phyloP scores from a whole-genome alignment of 2,888 invertebrate genomes.

The Drosophila austrosaltans region DNA sequence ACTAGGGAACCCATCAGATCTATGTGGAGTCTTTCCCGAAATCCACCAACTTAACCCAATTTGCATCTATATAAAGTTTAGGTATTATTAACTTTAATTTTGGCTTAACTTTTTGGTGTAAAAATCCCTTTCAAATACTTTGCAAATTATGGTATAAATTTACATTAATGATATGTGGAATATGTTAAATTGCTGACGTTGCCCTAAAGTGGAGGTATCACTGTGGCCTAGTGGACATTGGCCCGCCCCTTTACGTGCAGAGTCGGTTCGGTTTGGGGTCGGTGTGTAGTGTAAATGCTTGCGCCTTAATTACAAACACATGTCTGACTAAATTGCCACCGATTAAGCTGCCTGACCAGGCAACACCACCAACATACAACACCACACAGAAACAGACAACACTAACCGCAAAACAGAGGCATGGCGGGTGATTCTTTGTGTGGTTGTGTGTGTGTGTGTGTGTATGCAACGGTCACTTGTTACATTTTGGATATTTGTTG shows the following conservation, averaged over 20 bases:
- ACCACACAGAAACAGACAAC: neutral
- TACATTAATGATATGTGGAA: neutral
- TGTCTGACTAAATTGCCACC: constrained; percentile 57
- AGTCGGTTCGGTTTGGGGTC: neutral
- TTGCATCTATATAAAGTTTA: too few species aligned
- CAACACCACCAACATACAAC: constrained; percentile 5
- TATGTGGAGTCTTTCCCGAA: too few species aligned
- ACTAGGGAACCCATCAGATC: too few species aligned
- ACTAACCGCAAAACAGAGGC: constrained; percentile 11
- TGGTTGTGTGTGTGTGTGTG: constrained; percentile 1
- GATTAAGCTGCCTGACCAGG: constrained; percentile 24
- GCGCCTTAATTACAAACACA: constrained; percentile 66
- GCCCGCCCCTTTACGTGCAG: constrained; percentile 14
- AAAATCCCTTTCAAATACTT: neutral
- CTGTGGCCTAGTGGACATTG: constrained; percentile 13
- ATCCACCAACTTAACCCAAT: too few species aligned
- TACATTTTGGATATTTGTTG: constrained; percentile 24
- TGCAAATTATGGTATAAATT: neutral
- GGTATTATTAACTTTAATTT: too few species aligned
- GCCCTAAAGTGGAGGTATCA: constrained; percentile 1
- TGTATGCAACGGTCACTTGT: constrained; percentile 21
- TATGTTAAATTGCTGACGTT: neutral
- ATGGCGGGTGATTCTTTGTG: neutral
- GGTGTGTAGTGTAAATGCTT: constrained; percentile 19
- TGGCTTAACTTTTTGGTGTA: neutral